Evolutionary conservation across 2,797 vertebrate species (phyloP), one percentile per base, ranked within the genome.

Genomic region (Typhlichthys eigenmanni): DNA sequence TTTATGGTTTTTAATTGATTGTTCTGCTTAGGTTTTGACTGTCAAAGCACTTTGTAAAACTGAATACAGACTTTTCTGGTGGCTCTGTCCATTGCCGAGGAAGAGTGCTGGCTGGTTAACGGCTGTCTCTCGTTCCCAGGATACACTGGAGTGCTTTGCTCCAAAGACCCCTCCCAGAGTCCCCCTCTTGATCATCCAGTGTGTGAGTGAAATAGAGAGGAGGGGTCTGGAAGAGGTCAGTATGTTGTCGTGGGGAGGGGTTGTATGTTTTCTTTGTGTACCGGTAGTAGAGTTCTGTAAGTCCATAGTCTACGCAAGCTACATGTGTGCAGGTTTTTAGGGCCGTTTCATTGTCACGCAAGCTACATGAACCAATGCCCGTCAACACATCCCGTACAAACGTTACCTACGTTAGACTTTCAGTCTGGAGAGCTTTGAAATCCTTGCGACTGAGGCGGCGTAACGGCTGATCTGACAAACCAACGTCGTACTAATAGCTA

Each of bases 131-230:
- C 7, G 68, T 58, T 47, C 29, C 1, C 69, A 94, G 93, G 86
- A 83, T 0, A 74, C 87, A 5, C 64, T 94, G 79, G 89, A 91
- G 29, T 86, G 91, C 65, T 93, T 91, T 0, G 87, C 81, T 0
- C 91, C 92, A 2, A 0, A 53, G 0, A 58, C 13, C 0, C 76
- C 66, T 0, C 91, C 92, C 4, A 68, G 83, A 77, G 86, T 94
- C 53, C 93, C 93, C 0, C 1, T 11, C 0, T 65, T 94, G 59
- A 87, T 94, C 50, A 73, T 90, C 54, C 91, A 90, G 24, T 94
- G 93, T 43, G 91, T 93, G 64, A 85, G 81, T 0, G 92, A 93
- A 69, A 92, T 94, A 51, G 93, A 94, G 80, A 87, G 45, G 0
- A 73, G 90, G 66, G 93, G 92, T 16, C 72, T 94, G 58, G 68